These are phyloP conservation scores for Ephydatia muelleri DNA, from an alignment of 37 sponge, comb jelly and placozoan genomes.

Conservation along the genomic window DNA sequence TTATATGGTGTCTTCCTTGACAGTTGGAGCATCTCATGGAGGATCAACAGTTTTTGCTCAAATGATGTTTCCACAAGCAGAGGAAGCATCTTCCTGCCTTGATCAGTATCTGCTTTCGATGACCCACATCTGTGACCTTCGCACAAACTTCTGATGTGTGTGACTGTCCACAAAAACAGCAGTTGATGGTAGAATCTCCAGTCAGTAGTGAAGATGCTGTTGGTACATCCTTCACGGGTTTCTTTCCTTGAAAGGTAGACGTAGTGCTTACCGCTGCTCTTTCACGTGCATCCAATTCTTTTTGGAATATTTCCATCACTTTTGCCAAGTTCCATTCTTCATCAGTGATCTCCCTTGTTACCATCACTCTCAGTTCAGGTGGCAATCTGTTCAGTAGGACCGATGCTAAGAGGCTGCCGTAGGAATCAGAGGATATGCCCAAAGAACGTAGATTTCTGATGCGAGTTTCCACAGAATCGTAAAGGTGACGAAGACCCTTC, in stretches of 20 bases:
- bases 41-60: constrained; percentile 12
- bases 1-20: constrained; percentile 10
- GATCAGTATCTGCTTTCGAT: not conserved
- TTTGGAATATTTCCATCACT: constrained; percentile 3
- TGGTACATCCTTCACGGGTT: not conserved
- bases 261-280: not conserved
- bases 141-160: not conserved
- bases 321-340: not conserved
- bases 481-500: constrained; percentile 7
- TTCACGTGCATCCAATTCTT: constrained; percentile 4
- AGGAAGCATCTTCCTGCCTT: no score
- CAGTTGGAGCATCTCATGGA: not conserved
- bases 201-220: not conserved
- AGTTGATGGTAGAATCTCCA: not conserved
- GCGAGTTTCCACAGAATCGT: not conserved
- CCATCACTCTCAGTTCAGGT: constrained; percentile 14
- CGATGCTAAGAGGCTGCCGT: not conserved
- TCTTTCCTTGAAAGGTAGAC: not conserved
- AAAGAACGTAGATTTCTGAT: not conserved
- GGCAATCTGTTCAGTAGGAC: not conserved
- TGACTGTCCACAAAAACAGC: not conserved
- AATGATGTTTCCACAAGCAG: no score
- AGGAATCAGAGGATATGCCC: constrained; percentile 1
- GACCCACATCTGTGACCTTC: constrained; percentile 5
- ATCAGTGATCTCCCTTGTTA: not conserved